Percentiles rank a stretch among this genome's conserved stretches.
Conservation (phyloP, 2,888 invertebrate species). For the Ophonus ardosiacus region DNA sequence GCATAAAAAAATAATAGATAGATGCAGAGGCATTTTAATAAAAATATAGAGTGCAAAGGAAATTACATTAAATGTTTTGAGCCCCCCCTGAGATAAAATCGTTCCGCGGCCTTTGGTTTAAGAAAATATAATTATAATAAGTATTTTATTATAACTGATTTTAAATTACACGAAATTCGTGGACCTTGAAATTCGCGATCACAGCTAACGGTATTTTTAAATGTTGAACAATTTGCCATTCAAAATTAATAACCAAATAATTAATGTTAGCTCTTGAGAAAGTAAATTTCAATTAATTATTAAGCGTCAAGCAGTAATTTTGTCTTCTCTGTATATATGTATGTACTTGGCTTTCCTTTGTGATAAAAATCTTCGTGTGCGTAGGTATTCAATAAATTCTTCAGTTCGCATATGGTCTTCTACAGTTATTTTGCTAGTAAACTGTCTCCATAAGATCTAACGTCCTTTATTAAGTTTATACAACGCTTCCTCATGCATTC, state of each 20-base stretch:
- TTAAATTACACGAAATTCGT: constrained; percentile 6
- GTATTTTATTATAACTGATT: too few relatives aligned
- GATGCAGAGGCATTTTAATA: too few relatives aligned
- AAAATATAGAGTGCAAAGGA: too few relatives aligned
- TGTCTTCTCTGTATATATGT: neutral
- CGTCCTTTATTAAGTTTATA: neutral
- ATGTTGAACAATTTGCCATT: neutral
- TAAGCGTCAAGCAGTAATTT: neutral
- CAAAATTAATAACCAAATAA: neutral
- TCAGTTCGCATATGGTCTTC: neutral
- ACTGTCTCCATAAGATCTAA: neutral
- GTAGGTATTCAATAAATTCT: neutral
- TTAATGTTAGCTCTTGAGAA: constrained; percentile 12
- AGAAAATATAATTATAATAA: too few relatives aligned
- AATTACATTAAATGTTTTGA: too few relatives aligned
- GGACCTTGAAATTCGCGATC: neutral
- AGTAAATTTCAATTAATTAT: constrained; percentile 11
- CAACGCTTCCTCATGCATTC: constrained; percentile 3
- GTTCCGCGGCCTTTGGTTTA: too few relatives aligned
- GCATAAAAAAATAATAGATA: too few relatives aligned
- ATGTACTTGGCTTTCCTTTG: neutral
- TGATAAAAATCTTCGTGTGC: neutral
- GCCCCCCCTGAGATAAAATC: too few relatives aligned
- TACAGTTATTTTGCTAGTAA: constrained; percentile 1
- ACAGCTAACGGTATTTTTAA: neutral